Conservation (phyloP, 2,113 vertebrate species). For the Oncorhynchus keta region DNA sequence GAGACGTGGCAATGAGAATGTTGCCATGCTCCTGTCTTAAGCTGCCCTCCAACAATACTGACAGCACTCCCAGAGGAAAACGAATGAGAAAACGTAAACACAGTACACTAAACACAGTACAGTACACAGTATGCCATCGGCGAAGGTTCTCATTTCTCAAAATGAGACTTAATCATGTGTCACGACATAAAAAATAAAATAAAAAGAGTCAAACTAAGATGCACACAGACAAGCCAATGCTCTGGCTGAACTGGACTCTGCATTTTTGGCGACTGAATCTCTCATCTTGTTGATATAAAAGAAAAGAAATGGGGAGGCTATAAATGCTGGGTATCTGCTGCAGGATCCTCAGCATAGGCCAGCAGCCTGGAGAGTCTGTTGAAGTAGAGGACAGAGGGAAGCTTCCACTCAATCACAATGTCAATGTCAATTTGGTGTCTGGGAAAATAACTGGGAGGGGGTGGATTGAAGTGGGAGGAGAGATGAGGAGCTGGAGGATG, state of each 20-base stretch:
- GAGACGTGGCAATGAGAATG: too few relatives aligned
- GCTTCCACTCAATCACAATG: background rate
- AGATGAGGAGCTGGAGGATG: background rate
- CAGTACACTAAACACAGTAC: too few relatives aligned
- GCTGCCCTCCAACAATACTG: too few relatives aligned
- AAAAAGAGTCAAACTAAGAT: too few relatives aligned
- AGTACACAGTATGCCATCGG: too few relatives aligned
- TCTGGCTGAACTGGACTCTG: background rate
- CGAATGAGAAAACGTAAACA: too few relatives aligned
- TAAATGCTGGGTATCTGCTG: background rate
- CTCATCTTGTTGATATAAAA: background rate
- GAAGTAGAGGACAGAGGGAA: background rate
- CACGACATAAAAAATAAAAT: too few relatives aligned
- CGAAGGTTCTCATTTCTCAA: too few relatives aligned
- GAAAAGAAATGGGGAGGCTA: background rate
- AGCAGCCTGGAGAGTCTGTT: background rate
- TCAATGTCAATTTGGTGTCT: background rate
- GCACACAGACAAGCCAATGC: background rate
- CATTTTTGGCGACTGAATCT: background rate
- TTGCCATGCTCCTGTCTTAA: too few relatives aligned
- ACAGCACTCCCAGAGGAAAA: too few relatives aligned
- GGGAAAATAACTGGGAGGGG: background rate
- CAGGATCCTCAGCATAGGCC: background rate
- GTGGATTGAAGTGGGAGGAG: background rate
- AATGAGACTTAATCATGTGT: too few relatives aligned